Conservation (phyloP, 2,113 vertebrate genomes). For the Collichthys lucidus region DNA sequence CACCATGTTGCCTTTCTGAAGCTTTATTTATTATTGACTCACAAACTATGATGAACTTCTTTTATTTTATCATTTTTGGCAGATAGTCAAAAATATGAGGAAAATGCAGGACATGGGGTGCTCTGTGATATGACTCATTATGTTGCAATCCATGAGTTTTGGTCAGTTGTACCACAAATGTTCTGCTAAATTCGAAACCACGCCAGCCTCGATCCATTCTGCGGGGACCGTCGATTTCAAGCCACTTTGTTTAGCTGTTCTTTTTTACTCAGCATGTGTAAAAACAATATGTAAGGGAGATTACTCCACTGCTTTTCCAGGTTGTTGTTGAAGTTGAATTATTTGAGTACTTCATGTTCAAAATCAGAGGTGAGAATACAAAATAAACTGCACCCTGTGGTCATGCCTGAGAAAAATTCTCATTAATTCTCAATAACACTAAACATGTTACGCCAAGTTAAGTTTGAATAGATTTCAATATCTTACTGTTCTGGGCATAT, state of each 20-base stretch:
- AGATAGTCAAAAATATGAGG: neutral
- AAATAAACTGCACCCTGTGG: neutral
- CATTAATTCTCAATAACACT: no score
- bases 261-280: no score
- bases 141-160: no score
- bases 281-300: no score
- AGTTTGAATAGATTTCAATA: neutral
- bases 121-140: no score
- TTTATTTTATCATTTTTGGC: neutral
- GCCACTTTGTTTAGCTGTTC: neutral
- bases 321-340: neutral
- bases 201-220: neutral
- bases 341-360: neutral
- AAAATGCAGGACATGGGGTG: neutral
- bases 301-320: neutral
- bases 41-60: no score
- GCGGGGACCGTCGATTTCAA: neutral
- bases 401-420: neutral
- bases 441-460: neutral
- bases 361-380: conserved; percentile 1
- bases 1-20: neutral
- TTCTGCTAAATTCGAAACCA: neutral
- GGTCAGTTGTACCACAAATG: no score
- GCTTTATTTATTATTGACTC: neutral
- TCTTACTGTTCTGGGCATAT: neutral